Evolutionary conservation across 2,113 vertebrate genomes (phyloP).

Genomic region (Salminus brasiliensis): DNA sequence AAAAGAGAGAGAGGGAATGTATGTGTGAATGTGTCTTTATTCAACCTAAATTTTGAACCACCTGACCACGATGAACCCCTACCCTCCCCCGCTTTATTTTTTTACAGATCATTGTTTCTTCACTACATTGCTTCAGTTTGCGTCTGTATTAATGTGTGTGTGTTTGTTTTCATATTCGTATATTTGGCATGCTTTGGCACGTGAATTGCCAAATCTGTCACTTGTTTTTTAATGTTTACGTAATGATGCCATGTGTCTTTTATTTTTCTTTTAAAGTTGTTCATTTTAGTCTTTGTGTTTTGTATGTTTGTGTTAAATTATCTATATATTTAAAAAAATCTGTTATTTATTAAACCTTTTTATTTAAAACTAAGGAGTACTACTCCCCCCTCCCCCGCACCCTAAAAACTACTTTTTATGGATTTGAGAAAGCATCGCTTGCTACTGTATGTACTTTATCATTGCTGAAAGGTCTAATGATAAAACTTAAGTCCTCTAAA

Average conservation of each 20-base stretch:
- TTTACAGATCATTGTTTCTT: conserved; percentile 62
- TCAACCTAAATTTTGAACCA: conserved; percentile 30
- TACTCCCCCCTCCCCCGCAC: conserved; percentile 58
- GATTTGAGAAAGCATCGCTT: conserved; percentile 40
- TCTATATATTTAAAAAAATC: conserved; percentile 35
- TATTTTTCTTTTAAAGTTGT: conserved; percentile 44
- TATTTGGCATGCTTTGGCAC: conserved; percentile 67
- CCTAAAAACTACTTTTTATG: conserved; percentile 27
- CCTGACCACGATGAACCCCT: conserved; percentile 8
- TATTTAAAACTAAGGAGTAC: conserved; percentile 54
- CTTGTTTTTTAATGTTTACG: conserved; percentile 25
- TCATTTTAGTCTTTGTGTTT: conserved; percentile 66
- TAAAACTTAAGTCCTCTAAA: conserved; percentile 1
- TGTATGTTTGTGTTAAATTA: conserved; percentile 18
- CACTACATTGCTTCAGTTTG: conserved; percentile 60
- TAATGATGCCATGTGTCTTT: conserved; percentile 27
- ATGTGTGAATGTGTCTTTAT: not conserved
- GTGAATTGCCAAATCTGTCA: conserved; percentile 70
- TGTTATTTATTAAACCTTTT: conserved; percentile 42
- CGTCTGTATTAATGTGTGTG: conserved; percentile 68
- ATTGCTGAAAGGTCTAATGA: not conserved
- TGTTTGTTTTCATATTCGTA: conserved; percentile 64
- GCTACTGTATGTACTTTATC: conserved; percentile 24
- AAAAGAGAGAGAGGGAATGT: not conserved
- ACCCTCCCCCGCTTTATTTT: conserved; percentile 69